Evolutionary conservation across 2,113 vertebrate species (phyloP).

Genomic region (Hucho hucho): DNA sequence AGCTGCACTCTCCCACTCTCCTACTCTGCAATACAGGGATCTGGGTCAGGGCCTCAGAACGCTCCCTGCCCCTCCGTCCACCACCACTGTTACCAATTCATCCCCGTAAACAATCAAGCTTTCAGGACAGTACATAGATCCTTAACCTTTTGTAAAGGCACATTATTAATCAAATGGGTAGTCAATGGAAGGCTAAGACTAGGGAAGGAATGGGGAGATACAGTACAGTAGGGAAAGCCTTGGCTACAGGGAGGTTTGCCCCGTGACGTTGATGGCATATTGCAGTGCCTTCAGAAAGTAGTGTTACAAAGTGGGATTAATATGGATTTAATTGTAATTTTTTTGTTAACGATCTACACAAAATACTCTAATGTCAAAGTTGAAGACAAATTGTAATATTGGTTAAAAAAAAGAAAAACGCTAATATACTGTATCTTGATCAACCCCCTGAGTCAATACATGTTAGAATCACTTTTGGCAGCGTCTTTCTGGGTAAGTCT

Average conservation of each 20-base stretch:
- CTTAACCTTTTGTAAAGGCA: conserved; percentile 6
- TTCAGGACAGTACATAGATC: conserved; percentile 1
- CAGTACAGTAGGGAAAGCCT: neutral
- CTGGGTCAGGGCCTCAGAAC: conserved; percentile 60
- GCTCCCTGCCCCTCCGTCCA: conserved; percentile 26
- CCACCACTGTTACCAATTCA: conserved; percentile 38
- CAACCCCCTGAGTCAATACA: no score
- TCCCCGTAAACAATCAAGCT: conserved; percentile 15
- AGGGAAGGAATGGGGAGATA: neutral
- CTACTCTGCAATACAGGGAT: conserved; percentile 61
- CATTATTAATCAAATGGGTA: neutral
- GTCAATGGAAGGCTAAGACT: neutral
- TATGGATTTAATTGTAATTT: no score
- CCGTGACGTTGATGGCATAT: neutral
- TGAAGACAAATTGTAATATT: no score
- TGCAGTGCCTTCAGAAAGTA: neutral
- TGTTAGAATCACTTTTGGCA: no score
- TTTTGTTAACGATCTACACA: no score
- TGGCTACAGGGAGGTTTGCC: neutral
- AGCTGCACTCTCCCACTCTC: conserved; percentile 51
- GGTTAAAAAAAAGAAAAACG: no score
- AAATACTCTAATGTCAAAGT: no score
- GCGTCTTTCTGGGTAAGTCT: no score
- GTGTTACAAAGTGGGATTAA: no score
- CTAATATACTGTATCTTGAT: no score